Evolutionary conservation across 2,888 invertebrate genomes (phyloP).

Genomic region (Incurvaria masculella): DNA sequence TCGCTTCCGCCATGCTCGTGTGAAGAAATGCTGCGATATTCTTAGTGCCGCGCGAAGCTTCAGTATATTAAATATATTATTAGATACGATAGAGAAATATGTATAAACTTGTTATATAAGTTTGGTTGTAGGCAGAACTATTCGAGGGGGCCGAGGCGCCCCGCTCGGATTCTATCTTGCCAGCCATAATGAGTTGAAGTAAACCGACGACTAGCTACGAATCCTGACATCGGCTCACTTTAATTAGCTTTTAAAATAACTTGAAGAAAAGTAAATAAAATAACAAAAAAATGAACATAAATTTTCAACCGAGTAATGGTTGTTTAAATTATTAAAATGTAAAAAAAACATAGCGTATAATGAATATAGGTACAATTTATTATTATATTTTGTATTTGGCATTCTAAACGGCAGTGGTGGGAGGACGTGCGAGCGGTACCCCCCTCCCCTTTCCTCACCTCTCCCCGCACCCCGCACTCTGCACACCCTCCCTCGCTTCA

Average conservation of each 20-base stretch:
- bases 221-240: conserved; percentile 58
- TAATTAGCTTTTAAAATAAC: conserved; percentile 57
- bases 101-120: conserved; percentile 2
- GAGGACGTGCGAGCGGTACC: no score
- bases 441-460: no score
- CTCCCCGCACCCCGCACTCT: background rate
- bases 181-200: conserved; percentile 40
- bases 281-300: conserved; percentile 57
- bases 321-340: conserved; percentile 59
- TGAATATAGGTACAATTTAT: conserved; percentile 58
- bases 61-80: conserved; percentile 44
- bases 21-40: conserved; percentile 51
- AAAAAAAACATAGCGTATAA: conserved; percentile 56
- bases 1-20: conserved; percentile 18
- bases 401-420: conserved; percentile 22
- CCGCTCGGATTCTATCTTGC: conserved; percentile 21
- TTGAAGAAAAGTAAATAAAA: conserved; percentile 58
- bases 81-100: conserved; percentile 16
- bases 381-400: conserved; percentile 55
- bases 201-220: conserved; percentile 56
- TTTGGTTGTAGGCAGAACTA: conserved; percentile 1
- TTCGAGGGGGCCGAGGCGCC: conserved; percentile 21
- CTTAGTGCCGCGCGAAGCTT: conserved; percentile 52
- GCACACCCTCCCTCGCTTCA: background rate
- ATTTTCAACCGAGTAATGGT: conserved; percentile 56